Evolutionary conservation across 2,113 vertebrate species (phyloP).

Genomic region (Pluvialis apricaria): DNA sequence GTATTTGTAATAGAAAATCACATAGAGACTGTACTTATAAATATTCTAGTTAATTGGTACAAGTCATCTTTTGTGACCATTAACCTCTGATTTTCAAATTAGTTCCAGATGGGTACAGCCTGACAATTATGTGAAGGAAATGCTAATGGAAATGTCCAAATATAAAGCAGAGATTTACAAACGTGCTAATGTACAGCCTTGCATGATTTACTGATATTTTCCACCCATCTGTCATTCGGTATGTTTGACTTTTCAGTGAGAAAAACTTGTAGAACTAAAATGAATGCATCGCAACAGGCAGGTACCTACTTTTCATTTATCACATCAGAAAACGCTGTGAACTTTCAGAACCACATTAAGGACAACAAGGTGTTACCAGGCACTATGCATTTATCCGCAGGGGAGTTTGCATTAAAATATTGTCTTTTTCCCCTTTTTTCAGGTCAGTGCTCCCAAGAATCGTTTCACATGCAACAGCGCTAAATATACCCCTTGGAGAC

Average conservation of each 20-base stretch:
- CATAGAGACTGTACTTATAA: background rate
- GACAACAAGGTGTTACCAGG: background rate
- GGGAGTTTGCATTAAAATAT: background rate
- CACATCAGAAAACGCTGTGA: background rate
- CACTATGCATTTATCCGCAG: background rate
- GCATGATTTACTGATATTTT: background rate
- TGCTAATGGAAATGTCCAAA: background rate
- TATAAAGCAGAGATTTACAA: background rate
- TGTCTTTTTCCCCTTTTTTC: background rate
- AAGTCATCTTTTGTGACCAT: constrained; percentile 39
- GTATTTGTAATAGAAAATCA: background rate
- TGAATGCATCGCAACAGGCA: no score
- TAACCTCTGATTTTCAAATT: constrained; percentile 51
- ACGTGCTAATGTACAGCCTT: background rate
- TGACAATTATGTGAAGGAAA: background rate
- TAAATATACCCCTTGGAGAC: background rate
- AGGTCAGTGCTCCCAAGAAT: background rate
- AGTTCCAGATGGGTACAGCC: constrained; percentile 7
- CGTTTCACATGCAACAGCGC: background rate
- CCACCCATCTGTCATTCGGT: background rate
- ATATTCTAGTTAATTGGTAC: constrained; percentile 46
- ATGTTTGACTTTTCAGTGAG: background rate
- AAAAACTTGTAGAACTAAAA: background rate
- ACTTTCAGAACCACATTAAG: background rate
- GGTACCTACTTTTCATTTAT: no score